Evolutionary conservation across 2,113 vertebrate genomes (phyloP), one percentile per base, ranked within the genome.

Genomic region (Tenebrosternarchus preto): DNA sequence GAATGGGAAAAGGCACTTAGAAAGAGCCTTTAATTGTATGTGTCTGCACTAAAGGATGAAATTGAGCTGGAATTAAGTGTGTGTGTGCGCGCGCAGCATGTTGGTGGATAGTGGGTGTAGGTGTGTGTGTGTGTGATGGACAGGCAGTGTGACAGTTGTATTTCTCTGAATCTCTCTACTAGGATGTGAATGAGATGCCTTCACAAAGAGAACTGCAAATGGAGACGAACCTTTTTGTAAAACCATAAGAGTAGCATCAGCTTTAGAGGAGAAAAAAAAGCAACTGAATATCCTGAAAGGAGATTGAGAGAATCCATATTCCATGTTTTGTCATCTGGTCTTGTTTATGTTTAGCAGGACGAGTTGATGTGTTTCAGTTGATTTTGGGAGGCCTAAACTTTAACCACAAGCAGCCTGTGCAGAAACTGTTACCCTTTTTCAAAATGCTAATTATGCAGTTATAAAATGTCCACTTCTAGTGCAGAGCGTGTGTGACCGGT

Each of bases 21-120:
- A 80, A 84, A 82, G 81, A 83, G 82, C 84, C 87, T 91, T 90
- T 91, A 92, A 93, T 93, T 92, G 92, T n/a, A n/a, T n/a, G n/a
- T 83, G 78, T 69, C 68, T 43, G 74, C 76, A 84, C 85, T 84
- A 88, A 87, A 87, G 87, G 88, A 88, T 88, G 84, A 91, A 93
- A 91, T 85, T 83, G 88, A 90, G 88, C 89, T 83, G 85, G 87
- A 89, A 89, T 90, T 66, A 3, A 64, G 11, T 72, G 77, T 77
- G 59, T 43, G 5, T 24, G 36, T 11, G 4, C 22, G 43, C 25
- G 33, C 39, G 33, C 3, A 36, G 2, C 1, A 1, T 11, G 8
- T 25, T 20, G 36, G 59, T 63, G 74, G 29, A 59, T 76, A 36
- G n/a, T 60, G 31, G 67, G 43, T 9, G 17, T 70, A 27, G 27